Evolutionary conservation across 1,140 invertebrate species (phyloP), one percentile per base, ranked within the genome.

Genomic region (Campoletis sonorensis): DNA sequence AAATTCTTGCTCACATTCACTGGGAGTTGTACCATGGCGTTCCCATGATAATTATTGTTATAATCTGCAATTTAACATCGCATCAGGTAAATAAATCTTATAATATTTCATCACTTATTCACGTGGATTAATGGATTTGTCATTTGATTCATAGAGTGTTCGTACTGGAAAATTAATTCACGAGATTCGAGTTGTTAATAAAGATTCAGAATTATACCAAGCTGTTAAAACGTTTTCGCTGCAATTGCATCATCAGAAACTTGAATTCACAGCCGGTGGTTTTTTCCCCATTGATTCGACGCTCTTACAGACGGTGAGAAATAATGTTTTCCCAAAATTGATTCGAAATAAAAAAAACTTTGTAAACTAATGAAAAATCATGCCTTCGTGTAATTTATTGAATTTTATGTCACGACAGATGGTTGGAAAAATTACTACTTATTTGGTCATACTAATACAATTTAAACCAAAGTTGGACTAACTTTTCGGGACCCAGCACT

Each of bases 161-260:
- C 37, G 54, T 18, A 45, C 76, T 18, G 80, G 80, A 2, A 79
- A 81, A 72, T 61, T 81, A 37, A 78, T 81, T 72, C 80, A 81
- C 40, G 80, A 81, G 40, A 81, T 81, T 49, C 61, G 77, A 37
- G 37, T 81, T 0, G 75, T 72, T 10, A 81, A 54, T 26, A 72
- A 30, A 4, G 76, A 81, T 23, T 71, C 64, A 0, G 33, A 30
- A n/a, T 54, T 81, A 21, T 81, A 81, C 68, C 49, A 79, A 18
- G 58, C 27, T 45, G 45, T 81, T 33, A 81, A 68, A 54, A 61
- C 80, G 37, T 72, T 81, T 68, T 78, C 80, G 27, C 30, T 81
- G 3, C 80, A 81, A 72, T 70, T 78, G 23, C 80, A 81, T 78
- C 80, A 81, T 71, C 80, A 81, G 30, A 81, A 81, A 40, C 33